Evolutionary conservation across 2,888 invertebrate species (phyloP).

Genomic region (Cheiracanthium punctorium): DNA sequence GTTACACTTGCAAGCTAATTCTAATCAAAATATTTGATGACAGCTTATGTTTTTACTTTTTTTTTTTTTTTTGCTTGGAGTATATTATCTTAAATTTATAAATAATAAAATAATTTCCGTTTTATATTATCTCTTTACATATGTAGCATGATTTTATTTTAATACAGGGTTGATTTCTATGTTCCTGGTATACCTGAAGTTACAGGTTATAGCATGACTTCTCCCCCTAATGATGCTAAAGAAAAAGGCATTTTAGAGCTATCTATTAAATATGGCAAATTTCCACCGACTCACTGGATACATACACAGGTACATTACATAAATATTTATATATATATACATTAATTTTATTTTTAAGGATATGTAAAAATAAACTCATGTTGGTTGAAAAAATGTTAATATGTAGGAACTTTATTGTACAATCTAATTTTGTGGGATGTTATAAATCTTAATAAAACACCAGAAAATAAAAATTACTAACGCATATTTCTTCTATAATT

Average conservation of each 20-base stretch:
- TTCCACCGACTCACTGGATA: slow-evolving; percentile 77
- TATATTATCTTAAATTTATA: too few relatives aligned
- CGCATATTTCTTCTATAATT: too few relatives aligned
- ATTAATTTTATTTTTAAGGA: not conserved
- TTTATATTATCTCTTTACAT: not conserved
- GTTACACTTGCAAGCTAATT: too few relatives aligned
- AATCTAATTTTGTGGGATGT: too few relatives aligned
- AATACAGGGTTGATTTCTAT: slow-evolving; percentile 77
- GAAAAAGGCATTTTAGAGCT: slow-evolving; percentile 74
- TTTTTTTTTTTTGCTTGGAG: not conserved
- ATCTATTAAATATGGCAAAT: slow-evolving; percentile 76
- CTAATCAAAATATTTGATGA: too few relatives aligned
- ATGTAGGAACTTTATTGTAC: too few relatives aligned
- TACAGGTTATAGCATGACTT: slow-evolving; percentile 78
- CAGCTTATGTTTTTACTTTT: not conserved
- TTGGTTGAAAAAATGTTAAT: too few relatives aligned
- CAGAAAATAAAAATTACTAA: too few relatives aligned
- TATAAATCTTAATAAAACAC: too few relatives aligned
- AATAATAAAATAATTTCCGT: not conserved
- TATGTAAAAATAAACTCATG: too few relatives aligned
- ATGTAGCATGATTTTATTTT: not conserved
- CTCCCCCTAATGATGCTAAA: slow-evolving; percentile 75
- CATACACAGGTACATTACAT: slow-evolving; percentile 74
- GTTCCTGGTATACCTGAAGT: slow-evolving; percentile 76
- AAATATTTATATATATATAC: not conserved